Conservation (phyloP, 2,888 invertebrate genomes). For the Synanthedon myopaeformis region DNA sequence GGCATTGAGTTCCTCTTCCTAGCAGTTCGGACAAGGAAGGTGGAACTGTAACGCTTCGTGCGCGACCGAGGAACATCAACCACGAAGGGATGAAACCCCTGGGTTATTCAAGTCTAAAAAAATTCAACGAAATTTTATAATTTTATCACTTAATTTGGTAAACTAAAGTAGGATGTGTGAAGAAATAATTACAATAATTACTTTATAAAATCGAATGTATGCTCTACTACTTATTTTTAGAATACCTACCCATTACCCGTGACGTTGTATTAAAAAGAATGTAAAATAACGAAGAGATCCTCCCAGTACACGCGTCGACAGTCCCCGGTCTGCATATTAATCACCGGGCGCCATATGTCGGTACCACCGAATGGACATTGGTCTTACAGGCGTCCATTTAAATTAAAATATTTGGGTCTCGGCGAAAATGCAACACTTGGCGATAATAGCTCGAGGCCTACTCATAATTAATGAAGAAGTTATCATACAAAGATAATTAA, state of each 20-base stretch:
- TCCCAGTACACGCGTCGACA: conserved; percentile 18
- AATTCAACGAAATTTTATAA: too few relatives aligned
- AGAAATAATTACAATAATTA: too few relatives aligned
- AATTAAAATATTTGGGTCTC: conserved; percentile 59
- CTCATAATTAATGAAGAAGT: not conserved
- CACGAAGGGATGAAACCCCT: too few relatives aligned
- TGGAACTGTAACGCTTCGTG: too few relatives aligned
- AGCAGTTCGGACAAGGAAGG: too few relatives aligned
- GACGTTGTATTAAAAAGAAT: conserved; percentile 11
- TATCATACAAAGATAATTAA: not conserved
- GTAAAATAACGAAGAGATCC: conserved; percentile 31
- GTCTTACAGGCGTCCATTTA: conserved; percentile 28
- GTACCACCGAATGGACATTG: conserved; percentile 14
- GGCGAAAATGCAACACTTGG: conserved; percentile 42
- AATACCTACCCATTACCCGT: not conserved
- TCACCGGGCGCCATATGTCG: conserved; percentile 47
- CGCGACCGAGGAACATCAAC: too few relatives aligned
- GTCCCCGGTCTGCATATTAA: conserved; percentile 60
- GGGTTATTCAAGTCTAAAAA: too few relatives aligned
- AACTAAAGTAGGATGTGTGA: too few relatives aligned
- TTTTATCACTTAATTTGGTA: too few relatives aligned
- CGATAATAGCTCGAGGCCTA: conserved; percentile 26
- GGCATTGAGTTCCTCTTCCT: too few relatives aligned
- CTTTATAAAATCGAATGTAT: too few relatives aligned
- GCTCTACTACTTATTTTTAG: too few relatives aligned